Conservation (phyloP, 2,888 invertebrate genomes). For the Pherbina coryleti region DNA sequence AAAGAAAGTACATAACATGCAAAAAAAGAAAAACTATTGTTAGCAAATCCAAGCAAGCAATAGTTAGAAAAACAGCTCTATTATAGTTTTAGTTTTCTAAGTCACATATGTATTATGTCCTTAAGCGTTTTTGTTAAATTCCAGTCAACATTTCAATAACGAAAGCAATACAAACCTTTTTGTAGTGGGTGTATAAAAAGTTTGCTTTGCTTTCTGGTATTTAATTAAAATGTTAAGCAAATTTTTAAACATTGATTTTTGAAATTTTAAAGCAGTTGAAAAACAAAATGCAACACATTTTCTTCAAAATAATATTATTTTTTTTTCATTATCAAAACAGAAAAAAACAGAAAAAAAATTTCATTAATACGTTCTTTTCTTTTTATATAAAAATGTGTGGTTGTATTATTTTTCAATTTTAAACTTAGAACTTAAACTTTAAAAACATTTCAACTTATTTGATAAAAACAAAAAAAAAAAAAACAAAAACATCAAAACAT, state of each 20-base stretch:
- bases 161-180: constrained; percentile 21
- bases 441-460: constrained; percentile 44
- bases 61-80: too few relatives aligned
- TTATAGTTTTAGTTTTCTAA: too few relatives aligned
- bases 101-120: too few relatives aligned
- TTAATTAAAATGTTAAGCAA: constrained; percentile 43
- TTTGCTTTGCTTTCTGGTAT: neutral
- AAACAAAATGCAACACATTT: constrained; percentile 50
- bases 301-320: neutral
- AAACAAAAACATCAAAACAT: constrained; percentile 44
- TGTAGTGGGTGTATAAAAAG: constrained; percentile 44
- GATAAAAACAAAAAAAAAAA: constrained; percentile 41
- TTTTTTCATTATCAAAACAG: neutral
- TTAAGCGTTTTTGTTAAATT: constrained; percentile 46
- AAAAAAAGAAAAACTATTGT: neutral
- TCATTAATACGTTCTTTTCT: constrained; percentile 36
- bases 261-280: constrained; percentile 18
- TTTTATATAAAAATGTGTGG: constrained; percentile 28
- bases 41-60: too few relatives aligned
- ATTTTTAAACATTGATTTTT: constrained; percentile 33
- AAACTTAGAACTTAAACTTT: constrained; percentile 30
- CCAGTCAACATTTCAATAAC: constrained; percentile 45
- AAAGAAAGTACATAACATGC: constrained; percentile 2
- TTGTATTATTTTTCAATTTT: constrained; percentile 20
- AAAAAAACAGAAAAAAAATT: constrained; percentile 7